These are phyloP conservation scores for Selenia dentaria DNA, from an alignment of 2,888 invertebrate species.

Conservation along the genomic window DNA sequence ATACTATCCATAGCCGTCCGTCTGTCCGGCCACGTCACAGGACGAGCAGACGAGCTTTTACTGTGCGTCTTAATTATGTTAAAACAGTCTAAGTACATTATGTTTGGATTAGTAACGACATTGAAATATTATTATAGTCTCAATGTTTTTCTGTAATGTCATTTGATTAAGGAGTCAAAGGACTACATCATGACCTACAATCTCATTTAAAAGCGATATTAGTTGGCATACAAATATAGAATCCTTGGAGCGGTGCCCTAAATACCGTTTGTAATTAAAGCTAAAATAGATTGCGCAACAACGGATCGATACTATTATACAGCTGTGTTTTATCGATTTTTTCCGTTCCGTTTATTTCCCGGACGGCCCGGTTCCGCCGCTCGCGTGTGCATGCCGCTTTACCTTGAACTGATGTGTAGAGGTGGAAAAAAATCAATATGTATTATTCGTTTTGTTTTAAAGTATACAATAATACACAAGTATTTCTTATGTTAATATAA, in stretches of 20 bases:
- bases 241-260: constrained; percentile 6
- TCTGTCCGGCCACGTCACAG: constrained; percentile 9
- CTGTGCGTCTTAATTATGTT: constrained; percentile 2
- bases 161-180: too few relatives aligned
- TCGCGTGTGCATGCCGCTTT: constrained; percentile 60
- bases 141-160: too few relatives aligned
- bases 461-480: too few relatives aligned
- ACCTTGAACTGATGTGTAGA: constrained; percentile 44
- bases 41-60: constrained; percentile 9
- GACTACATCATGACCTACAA: too few relatives aligned
- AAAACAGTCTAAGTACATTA: not conserved
- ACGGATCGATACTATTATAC: constrained; percentile 59
- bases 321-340: constrained; percentile 51
- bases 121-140: too few relatives aligned
- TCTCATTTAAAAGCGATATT: not conserved
- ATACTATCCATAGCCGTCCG: constrained; percentile 16
- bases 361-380: constrained; percentile 69
- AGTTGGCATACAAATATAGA: not conserved
- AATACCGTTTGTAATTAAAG: constrained; percentile 37
- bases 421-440: too few relatives aligned
- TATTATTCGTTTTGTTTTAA: too few relatives aligned
- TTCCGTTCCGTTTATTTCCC: constrained; percentile 70
- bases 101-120: constrained; percentile 2
- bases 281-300: constrained; percentile 52
- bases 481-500: too few relatives aligned